phyloP scores from a whole-genome alignment of 1,140 invertebrate genomes.

The Choristoneura fumiferana region DNA sequence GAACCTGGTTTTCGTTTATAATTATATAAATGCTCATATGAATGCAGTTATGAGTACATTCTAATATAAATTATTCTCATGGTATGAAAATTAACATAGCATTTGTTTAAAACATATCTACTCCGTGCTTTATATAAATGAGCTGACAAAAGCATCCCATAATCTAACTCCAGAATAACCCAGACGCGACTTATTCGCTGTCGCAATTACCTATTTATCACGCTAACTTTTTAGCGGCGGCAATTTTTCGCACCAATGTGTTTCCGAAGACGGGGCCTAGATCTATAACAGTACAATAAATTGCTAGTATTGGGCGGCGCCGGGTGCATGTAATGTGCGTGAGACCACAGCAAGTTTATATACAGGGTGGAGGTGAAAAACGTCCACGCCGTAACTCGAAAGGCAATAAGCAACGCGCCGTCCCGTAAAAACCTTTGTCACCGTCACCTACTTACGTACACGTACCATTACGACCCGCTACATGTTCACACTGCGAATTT shows the following conservation, averaged over 20 bases:
- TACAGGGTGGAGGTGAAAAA: slow-evolving; percentile 39
- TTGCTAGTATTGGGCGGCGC: slow-evolving; percentile 46
- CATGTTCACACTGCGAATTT: too few species aligned
- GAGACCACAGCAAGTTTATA: slow-evolving; percentile 44
- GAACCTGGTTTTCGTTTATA: too few species aligned
- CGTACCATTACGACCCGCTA: not conserved
- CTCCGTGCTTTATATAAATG: too few species aligned
- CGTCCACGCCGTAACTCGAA: slow-evolving; percentile 39
- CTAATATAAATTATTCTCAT: too few species aligned
- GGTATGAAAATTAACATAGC: too few species aligned
- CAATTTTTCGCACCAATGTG: slow-evolving; percentile 33
- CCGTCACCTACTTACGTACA: slow-evolving; percentile 17
- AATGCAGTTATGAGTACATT: too few species aligned
- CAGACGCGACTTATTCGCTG: too few species aligned
- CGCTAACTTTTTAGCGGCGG: slow-evolving; percentile 18
- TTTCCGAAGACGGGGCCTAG: slow-evolving; percentile 36
- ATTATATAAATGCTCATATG: too few species aligned
- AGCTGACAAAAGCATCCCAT: too few species aligned
- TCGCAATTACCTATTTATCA: not conserved
- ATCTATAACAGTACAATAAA: slow-evolving; percentile 60
- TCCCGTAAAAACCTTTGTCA: slow-evolving; percentile 45
- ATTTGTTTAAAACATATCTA: too few species aligned
- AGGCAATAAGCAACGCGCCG: slow-evolving; percentile 38
- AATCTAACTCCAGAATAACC: too few species aligned
- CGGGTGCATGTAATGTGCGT: slow-evolving; percentile 53